These are phyloP conservation scores for Cephalopholis sonnerati DNA, from an alignment of 2,113 vertebrate genomes.

Conservation along the genomic window DNA sequence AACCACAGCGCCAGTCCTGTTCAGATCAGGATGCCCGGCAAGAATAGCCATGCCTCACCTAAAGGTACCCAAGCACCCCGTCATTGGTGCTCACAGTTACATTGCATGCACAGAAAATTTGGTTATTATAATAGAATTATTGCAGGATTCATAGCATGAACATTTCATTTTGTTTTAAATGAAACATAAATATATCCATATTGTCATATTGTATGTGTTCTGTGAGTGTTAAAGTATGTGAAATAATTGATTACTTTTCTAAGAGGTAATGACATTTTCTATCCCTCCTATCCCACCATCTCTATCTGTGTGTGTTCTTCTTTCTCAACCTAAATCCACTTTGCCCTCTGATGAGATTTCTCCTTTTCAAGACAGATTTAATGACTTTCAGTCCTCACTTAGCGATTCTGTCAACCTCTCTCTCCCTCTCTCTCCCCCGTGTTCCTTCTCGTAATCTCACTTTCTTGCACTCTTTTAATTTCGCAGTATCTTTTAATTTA, in stretches of 20 bases:
- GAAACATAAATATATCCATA: neutral
- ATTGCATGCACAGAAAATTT: neutral
- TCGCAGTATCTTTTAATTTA: slow-evolving; percentile 81
- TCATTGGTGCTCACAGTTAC: slow-evolving; percentile 18
- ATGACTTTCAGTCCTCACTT: slow-evolving; percentile 72
- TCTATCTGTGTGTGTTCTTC: slow-evolving; percentile 21
- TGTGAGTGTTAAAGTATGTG: slow-evolving; percentile 6
- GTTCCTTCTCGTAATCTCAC: slow-evolving; percentile 63
- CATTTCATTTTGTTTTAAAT: neutral
- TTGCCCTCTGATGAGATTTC: slow-evolving; percentile 66
- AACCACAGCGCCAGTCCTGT: slow-evolving; percentile 92
- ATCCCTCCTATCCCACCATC: slow-evolving; percentile 31
- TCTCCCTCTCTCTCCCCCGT: slow-evolving; percentile 33
- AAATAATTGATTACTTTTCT: slow-evolving; percentile 38
- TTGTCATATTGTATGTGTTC: neutral
- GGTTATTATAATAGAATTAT: neutral
- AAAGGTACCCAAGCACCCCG: slow-evolving; percentile 87
- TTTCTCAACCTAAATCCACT: slow-evolving; percentile 55
- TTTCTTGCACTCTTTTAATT: slow-evolving; percentile 75
- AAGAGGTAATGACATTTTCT: slow-evolving; percentile 11
- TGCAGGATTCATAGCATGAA: neutral
- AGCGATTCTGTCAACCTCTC: slow-evolving; percentile 66
- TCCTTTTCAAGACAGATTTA: slow-evolving; percentile 66
- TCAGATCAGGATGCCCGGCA: slow-evolving; percentile 89
- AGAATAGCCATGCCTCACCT: slow-evolving; percentile 87